Evolutionary conservation across 1,140 invertebrate genomes (phyloP).

Genomic region (Dysdera silvatica): DNA sequence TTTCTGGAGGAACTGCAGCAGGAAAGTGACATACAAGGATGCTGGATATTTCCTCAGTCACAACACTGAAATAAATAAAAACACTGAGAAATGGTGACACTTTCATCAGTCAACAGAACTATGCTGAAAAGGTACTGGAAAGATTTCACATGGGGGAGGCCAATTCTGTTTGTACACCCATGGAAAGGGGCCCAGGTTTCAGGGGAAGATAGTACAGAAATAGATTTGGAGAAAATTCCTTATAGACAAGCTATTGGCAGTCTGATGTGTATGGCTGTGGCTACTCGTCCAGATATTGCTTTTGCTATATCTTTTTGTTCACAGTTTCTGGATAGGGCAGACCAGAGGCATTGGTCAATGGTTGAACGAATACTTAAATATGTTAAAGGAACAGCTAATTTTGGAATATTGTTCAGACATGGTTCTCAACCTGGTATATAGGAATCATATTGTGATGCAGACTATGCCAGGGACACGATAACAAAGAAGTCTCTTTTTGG

Average conservation of each 20-base stretch:
- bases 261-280: conserved; percentile 20
- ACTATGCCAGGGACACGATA: too few species aligned
- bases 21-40: neutral
- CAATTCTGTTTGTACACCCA: neutral
- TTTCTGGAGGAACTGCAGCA: neutral
- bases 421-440: too few species aligned
- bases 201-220: neutral
- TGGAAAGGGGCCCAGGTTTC: neutral
- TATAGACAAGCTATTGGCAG: conserved; percentile 31
- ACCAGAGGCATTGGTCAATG: conserved; percentile 30
- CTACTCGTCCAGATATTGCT: conserved; percentile 34
- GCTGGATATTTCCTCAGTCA: conserved; percentile 26
- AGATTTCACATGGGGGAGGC: conserved; percentile 29
- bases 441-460: too few species aligned
- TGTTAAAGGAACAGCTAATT: conserved; percentile 33
- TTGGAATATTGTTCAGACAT: too few species aligned
- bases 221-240: conserved; percentile 1
- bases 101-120: conserved; percentile 8
- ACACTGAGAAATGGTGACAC: neutral
- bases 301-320: conserved; percentile 27
- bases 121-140: conserved; percentile 17
- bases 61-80: conserved; percentile 25
- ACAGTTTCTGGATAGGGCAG: conserved; percentile 26
- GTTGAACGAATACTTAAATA: conserved; percentile 38
- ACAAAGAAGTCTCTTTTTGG: too few species aligned